Base-by-base conservation (phyloP, 2,113 vertebrate species). In the Microtus pennsylvanicus region DNA sequence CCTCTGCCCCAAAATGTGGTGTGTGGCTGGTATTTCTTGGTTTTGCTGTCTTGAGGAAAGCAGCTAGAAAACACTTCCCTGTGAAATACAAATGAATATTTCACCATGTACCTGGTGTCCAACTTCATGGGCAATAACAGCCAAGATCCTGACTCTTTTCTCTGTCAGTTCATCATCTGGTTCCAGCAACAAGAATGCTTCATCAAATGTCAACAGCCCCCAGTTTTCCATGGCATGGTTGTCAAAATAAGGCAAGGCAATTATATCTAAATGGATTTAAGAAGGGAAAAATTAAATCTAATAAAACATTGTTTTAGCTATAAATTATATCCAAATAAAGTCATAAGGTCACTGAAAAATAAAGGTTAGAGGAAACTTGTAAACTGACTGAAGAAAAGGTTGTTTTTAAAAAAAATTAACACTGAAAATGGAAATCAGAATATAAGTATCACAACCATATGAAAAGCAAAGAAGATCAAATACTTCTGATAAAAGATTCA, bases 61-160 rank as follows among this genome's bases (percentile, higher is more conserved):
- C 7, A 92, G 14, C 55, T 94, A 0, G 22, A 90, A 63, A 86
- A 95, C 3, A 70, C 78, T 4, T 13, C 95, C 35, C 47, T 74
- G 50, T 63, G 42, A 95, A 98, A 95, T 13, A 95, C 86, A 94
- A 90, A 65, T 93, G 92, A 98, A 95, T 24, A 87, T 98, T 98
- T 98, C 98, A 98, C 98, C 98, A 99, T 98, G 22, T 99, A 98
- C 99, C 99, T 99, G 99, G 97, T 99, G 99, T 97, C 96, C 98
- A 14, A 99, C 93, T 96, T 99, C 99, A n/a, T 99, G 99, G 83
- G 99, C 98, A 82, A 98, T 47, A 90, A 98, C 82, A 76, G 81
- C 61, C 52, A 96, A 91, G 94, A 98, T 97, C 65, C 95, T 1
- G 22, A 58, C 82, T 89, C 98, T 98, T 89, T 88, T 97, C 72